Evolutionary conservation across 2,888 invertebrate species (phyloP).

Genomic region (Melipona beecheii): DNA sequence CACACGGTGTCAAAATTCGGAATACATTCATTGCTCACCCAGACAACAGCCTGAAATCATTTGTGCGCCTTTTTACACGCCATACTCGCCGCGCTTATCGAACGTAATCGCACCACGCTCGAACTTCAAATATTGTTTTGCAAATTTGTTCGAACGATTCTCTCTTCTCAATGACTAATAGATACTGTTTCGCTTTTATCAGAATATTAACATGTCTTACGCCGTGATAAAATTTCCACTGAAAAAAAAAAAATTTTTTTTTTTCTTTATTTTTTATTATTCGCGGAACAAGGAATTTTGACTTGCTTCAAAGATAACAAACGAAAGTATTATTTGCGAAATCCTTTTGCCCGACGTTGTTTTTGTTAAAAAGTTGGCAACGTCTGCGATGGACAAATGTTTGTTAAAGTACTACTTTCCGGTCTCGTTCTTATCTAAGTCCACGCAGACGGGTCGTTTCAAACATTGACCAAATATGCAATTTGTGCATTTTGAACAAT

Average conservation of each 20-base stretch:
- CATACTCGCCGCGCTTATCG: neutral
- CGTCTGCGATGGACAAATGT: neutral
- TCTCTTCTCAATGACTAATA: neutral
- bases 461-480: conserved; percentile 3
- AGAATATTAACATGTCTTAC: neutral
- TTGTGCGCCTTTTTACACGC: conserved; percentile 5
- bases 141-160: neutral
- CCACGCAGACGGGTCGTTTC: neutral
- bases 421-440: neutral
- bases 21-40: conserved; percentile 87
- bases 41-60: conserved; percentile 85
- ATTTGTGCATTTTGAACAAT: neutral
- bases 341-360: neutral
- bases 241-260: neutral
- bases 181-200: neutral
- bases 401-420: neutral
- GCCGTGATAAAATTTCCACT: neutral
- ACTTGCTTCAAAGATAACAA: neutral
- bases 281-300: too few species aligned
- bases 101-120: neutral
- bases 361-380: neutral
- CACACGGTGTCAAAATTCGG: conserved; percentile 86
- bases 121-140: neutral
- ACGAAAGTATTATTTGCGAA: neutral
- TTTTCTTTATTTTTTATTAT: neutral